These are phyloP conservation scores for Pterobdella sp. DNA, from an alignment of 2,888 invertebrate genomes.

Conservation along the genomic window DNA sequence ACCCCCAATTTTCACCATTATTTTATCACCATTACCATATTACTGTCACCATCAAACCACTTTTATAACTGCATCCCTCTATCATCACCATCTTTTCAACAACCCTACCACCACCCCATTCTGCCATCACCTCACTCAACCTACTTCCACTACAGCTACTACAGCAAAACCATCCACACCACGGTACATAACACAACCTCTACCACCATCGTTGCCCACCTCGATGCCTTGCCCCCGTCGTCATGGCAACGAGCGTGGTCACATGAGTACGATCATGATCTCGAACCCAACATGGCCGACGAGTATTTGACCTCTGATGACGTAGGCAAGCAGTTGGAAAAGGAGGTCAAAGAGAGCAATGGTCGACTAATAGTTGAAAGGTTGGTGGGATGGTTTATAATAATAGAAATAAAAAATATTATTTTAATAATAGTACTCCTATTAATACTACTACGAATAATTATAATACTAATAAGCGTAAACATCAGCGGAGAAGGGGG, in stretches of 20 bases:
- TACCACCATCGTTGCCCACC: slow-evolving; percentile 65
- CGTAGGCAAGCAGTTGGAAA: not conserved
- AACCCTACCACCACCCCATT: too few species aligned
- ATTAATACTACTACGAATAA: too few species aligned
- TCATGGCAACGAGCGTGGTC: slow-evolving; percentile 63
- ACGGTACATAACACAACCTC: slow-evolving; percentile 58
- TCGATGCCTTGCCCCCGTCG: slow-evolving; percentile 55
- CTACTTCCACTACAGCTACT: slow-evolving; percentile 41
- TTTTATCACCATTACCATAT: not conserved
- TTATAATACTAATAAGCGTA: too few species aligned
- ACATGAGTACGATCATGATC: slow-evolving; percentile 48
- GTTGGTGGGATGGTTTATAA: too few species aligned
- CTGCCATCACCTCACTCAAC: too few species aligned
- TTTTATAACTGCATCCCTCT: too few species aligned
- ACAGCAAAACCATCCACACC: slow-evolving; percentile 58
- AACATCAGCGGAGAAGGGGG: too few species aligned
- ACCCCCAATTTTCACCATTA: not conserved
- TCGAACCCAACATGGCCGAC: slow-evolving; percentile 51
- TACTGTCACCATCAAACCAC: not conserved
- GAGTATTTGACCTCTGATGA: not conserved
- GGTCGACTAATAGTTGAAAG: too few species aligned
- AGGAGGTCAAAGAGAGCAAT: too few species aligned
- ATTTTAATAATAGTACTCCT: too few species aligned
- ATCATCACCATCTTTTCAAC: too few species aligned
- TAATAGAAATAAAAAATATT: too few species aligned